phyloP scores from a whole-genome alignment of 2,888 invertebrate genomes.

The Nephrotoma flavescens region DNA sequence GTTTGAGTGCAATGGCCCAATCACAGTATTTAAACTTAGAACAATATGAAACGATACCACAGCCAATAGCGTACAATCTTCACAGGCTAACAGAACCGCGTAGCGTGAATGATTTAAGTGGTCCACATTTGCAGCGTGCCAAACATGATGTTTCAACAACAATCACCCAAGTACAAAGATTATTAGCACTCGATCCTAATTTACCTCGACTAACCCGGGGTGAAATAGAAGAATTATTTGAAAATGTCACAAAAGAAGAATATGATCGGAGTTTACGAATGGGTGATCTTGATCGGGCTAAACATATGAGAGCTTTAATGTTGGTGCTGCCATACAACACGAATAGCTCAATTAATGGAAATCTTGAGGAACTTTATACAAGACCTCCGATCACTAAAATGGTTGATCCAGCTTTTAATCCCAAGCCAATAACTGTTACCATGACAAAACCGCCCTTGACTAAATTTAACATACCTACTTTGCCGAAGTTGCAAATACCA shows the following conservation, averaged over 20 bases:
- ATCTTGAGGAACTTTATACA: constrained; percentile 29
- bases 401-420: constrained; percentile 14
- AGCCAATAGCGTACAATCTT: constrained; percentile 5
- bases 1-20: background rate
- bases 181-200: constrained; percentile 26
- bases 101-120: background rate
- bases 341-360: constrained; percentile 27
- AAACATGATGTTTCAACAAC: constrained; percentile 24
- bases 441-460: background rate
- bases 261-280: constrained; percentile 27
- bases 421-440: background rate
- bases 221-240: constrained; percentile 32
- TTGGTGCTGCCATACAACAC: constrained; percentile 30
- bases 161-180: constrained; percentile 29
- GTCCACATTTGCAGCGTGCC: background rate
- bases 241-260: constrained; percentile 31
- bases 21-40: background rate
- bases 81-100: background rate
- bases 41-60: background rate
- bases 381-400: constrained; percentile 29
- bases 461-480: background rate
- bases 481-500: background rate
- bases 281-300: constrained; percentile 29
- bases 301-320: constrained; percentile 31
- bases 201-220: constrained; percentile 30